These are phyloP conservation scores for Ctenochaetus hawaiiensis DNA, from an alignment of 2,797 vertebrate genomes.

Conservation along the genomic window DNA sequence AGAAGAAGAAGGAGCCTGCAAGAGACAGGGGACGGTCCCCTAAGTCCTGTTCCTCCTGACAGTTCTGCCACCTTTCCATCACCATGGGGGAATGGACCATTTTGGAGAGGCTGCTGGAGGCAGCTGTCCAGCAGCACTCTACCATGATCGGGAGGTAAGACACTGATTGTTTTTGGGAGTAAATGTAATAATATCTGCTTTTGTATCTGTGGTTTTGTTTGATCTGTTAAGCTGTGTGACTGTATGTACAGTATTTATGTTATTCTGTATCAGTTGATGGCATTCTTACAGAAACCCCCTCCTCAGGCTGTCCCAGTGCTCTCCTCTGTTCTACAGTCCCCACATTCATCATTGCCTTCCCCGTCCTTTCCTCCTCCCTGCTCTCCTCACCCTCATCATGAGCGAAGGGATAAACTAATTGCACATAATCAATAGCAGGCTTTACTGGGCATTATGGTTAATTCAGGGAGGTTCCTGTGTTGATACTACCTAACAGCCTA, in stretches of 20 bases:
- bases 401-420: slow-evolving; percentile 73
- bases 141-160: slow-evolving; percentile 92
- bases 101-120: slow-evolving; percentile 92
- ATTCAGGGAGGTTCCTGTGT: slow-evolving; percentile 69
- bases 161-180: slow-evolving; percentile 1
- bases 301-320: slow-evolving; percentile 64
- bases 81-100: slow-evolving; percentile 93
- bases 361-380: slow-evolving; percentile 38
- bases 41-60: slow-evolving; percentile 58
- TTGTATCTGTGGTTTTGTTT: slow-evolving; percentile 19
- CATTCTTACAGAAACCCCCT: slow-evolving; percentile 44
- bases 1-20: slow-evolving; percentile 25
- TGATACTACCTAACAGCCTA: slow-evolving; percentile 67
- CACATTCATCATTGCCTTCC: slow-evolving; percentile 54
- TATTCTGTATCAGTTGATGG: slow-evolving; percentile 40
- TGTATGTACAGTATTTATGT: slow-evolving; percentile 23
- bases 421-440: slow-evolving; percentile 71
- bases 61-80: slow-evolving; percentile 57
- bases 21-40: slow-evolving; percentile 30
- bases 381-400: slow-evolving; percentile 66
- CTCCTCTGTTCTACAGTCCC: slow-evolving; percentile 68
- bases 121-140: slow-evolving; percentile 93
- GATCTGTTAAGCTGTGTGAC: slow-evolving; percentile 19
- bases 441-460: slow-evolving; percentile 70
- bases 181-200: slow-evolving; percentile 11